Percentiles rank a stretch among this genome's conserved stretches.
Conservation (phyloP, 2,113 vertebrate genomes). For the Lepus timidus region DNA sequence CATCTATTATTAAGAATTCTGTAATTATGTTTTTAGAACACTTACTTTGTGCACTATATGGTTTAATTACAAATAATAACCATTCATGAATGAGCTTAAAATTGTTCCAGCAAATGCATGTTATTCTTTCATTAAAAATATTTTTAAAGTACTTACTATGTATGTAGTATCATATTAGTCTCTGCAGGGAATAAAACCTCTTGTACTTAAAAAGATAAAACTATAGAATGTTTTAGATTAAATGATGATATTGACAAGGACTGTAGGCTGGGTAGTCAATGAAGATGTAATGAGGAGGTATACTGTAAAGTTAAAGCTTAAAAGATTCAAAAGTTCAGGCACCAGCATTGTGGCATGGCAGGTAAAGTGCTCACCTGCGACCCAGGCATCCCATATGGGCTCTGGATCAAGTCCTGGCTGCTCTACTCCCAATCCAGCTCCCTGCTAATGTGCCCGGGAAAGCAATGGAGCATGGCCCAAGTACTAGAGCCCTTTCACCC, state of each 20-base stretch:
- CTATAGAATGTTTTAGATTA: not conserved
- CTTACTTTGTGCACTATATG: conserved; percentile 71
- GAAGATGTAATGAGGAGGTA: not conserved
- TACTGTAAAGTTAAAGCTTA: not conserved
- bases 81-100: conserved; percentile 65
- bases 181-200: not conserved
- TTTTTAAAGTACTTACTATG: conserved; percentile 55
- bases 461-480: too few relatives aligned
- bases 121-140: conserved; percentile 70
- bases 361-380: too few relatives aligned
- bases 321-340: not conserved
- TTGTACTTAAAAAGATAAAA: conserved; percentile 38
- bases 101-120: conserved; percentile 56
- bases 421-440: too few relatives aligned
- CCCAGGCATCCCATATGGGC: too few relatives aligned
- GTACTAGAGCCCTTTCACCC: too few relatives aligned
- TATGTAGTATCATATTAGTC: not conserved
- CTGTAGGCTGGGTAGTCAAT: not conserved
- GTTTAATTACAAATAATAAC: conserved; percentile 79
- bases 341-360: too few relatives aligned
- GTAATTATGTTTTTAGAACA: conserved; percentile 76
- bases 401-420: too few relatives aligned
- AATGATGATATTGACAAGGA: not conserved
- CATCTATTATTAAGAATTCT: conserved; percentile 82
- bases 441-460: too few relatives aligned